Percentiles rank a stretch among this genome's conserved stretches.
These are phyloP conservation scores for Cisticola juncidis DNA, from an alignment of 2,113 vertebrate species.

Conservation along the genomic window DNA sequence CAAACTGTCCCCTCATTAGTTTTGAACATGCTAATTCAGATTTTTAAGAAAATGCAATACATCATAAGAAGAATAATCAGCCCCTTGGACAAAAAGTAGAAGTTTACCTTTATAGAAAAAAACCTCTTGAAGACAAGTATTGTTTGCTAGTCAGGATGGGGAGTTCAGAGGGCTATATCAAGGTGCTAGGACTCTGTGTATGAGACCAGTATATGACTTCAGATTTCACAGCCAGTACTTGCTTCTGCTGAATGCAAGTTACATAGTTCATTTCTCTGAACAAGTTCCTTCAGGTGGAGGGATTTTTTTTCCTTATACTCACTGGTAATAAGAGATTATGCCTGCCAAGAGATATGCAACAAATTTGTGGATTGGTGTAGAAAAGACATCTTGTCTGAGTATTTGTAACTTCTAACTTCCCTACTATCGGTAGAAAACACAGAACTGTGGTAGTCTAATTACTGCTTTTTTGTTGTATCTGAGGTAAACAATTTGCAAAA, in stretches of 20 bases:
- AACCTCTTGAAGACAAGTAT: not conserved
- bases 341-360: not conserved
- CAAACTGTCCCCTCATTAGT: not conserved
- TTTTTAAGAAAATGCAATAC: not conserved
- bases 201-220: not conserved
- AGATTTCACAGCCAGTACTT: not conserved
- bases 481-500: not conserved
- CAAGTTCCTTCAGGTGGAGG: not conserved
- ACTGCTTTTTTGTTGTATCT: not conserved
- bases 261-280: not conserved
- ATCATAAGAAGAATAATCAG: not conserved
- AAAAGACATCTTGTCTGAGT: not conserved
- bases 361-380: not conserved
- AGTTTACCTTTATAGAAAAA: not conserved
- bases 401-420: not conserved
- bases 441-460: not conserved
- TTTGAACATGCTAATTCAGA: not conserved
- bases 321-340: not conserved
- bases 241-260: not conserved
- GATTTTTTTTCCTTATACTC: not conserved
- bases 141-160: not conserved
- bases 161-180: not conserved
- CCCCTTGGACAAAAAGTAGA: not conserved
- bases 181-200: not conserved
- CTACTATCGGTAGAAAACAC: not conserved